phyloP scores from a whole-genome alignment of 2,888 invertebrate genomes.

The Thyatira batis region DNA sequence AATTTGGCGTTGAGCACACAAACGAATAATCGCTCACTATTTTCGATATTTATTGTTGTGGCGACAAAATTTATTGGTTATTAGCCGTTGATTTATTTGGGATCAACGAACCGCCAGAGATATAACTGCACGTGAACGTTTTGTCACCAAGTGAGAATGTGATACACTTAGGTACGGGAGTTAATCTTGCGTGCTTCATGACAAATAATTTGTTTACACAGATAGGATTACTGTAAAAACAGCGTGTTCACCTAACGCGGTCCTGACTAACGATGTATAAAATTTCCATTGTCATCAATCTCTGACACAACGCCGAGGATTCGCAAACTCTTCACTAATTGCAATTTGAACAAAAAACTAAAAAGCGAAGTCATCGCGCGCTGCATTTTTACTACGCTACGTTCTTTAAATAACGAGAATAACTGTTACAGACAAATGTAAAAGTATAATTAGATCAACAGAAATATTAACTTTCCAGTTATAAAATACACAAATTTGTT shows the following conservation, averaged over 20 bases:
- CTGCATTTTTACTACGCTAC: constrained; percentile 71
- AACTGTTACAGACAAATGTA: constrained; percentile 44
- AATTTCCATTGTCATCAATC: constrained; percentile 83
- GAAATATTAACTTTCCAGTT: not conserved
- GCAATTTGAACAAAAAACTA: constrained; percentile 80
- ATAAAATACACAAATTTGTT: constrained; percentile 7
- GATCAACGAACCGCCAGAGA: constrained; percentile 33
- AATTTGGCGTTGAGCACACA: constrained; percentile 40
- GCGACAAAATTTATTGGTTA: constrained; percentile 61
- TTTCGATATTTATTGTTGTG: constrained; percentile 61
- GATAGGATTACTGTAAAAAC: constrained; percentile 76
- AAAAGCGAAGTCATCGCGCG: constrained; percentile 75
- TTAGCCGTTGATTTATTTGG: constrained; percentile 57
- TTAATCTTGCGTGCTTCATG: constrained; percentile 51
- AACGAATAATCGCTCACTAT: constrained; percentile 55
- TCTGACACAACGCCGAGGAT: constrained; percentile 79
- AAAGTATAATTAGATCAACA: constrained; percentile 25
- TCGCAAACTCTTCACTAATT: constrained; percentile 81
- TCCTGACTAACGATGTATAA: constrained; percentile 81
- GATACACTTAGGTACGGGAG: constrained; percentile 23
- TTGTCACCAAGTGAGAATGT: not conserved
- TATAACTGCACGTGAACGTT: constrained; percentile 7
- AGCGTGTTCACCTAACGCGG: constrained; percentile 75
- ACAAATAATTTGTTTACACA: constrained; percentile 60
- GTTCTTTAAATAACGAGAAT: constrained; percentile 63